phyloP scores from a whole-genome alignment of 1,140 invertebrate species.

The Trachelipus rathkii region DNA sequence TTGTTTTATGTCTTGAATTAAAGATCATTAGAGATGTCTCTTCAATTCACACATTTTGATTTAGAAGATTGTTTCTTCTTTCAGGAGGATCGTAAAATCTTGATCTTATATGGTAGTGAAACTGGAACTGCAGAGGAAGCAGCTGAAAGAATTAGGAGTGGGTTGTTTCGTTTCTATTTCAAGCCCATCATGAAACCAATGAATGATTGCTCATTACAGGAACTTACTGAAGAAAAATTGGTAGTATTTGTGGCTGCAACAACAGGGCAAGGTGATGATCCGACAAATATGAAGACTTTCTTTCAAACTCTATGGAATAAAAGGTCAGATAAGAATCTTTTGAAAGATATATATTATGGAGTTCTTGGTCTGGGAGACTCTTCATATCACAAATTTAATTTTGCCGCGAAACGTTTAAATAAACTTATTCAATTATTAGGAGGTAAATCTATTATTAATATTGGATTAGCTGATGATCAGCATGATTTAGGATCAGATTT shows the following conservation, averaged over 20 bases:
- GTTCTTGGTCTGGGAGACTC: conserved; percentile 90
- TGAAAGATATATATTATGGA: conserved; percentile 47
- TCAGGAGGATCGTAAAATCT: conserved; percentile 49
- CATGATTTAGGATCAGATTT: conserved; percentile 90
- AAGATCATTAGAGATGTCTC: conserved; percentile 45
- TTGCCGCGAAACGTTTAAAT: conserved; percentile 84
- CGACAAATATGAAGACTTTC: conserved; percentile 91
- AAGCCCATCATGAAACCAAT: conserved; percentile 64
- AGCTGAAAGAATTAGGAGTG: conserved; percentile 83
- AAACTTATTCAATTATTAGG: conserved; percentile 76
- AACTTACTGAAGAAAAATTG: conserved; percentile 67
- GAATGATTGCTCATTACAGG: conserved; percentile 71
- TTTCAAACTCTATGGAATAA: conserved; percentile 85
- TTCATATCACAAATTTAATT: conserved; percentile 92
- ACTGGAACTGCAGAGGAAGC: conserved; percentile 93
- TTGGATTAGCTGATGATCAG: conserved; percentile 88
- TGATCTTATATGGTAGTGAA: conserved; percentile 85
- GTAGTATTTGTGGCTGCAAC: conserved; percentile 89
- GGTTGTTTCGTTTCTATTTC: conserved; percentile 63
- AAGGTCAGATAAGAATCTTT: conserved; percentile 64
- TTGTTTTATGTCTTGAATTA: neutral
- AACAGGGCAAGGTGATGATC: conserved; percentile 92
- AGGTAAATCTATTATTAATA: conserved; percentile 61
- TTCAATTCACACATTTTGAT: conserved; percentile 37
- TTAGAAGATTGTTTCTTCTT: conserved; percentile 30